Conservation (phyloP, 2,797 vertebrate genomes). For the Columba guinea region DNA sequence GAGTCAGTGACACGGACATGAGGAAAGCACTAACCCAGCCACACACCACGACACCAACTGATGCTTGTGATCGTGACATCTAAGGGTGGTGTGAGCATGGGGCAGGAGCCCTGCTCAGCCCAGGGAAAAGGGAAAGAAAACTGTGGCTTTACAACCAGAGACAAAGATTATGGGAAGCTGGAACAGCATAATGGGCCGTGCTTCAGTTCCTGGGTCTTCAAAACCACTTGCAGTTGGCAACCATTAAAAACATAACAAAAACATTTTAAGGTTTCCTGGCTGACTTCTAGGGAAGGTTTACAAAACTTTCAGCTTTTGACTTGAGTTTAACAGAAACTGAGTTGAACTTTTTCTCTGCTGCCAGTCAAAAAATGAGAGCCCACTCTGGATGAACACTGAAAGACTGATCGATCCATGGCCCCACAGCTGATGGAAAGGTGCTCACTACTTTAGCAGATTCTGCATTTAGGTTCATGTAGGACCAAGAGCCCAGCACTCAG, state of each 20-base stretch:
- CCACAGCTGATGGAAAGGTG: background rate
- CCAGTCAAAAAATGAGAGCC: background rate
- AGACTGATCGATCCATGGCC: rapidly evolving
- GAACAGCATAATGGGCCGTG: rapidly evolving
- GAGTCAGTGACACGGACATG: background rate
- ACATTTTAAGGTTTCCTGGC: background rate
- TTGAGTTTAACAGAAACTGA: background rate
- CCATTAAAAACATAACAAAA: background rate
- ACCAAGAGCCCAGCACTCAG: background rate
- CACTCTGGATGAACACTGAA: rapidly evolving
- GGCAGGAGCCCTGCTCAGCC: background rate
- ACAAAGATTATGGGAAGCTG: background rate
- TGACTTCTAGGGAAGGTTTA: background rate
- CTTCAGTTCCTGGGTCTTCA: background rate
- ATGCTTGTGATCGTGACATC: background rate
- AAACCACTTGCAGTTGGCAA: background rate
- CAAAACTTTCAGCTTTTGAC: background rate
- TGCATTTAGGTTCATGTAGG: background rate
- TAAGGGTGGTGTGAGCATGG: rapidly evolving
- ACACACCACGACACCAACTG: background rate
- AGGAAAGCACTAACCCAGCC: background rate
- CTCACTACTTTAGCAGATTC: background rate
- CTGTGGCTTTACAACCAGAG: background rate
- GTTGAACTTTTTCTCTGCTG: background rate
- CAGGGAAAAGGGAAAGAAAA: background rate